Percentiles rank a stretch among this genome's conserved stretches.
These are phyloP conservation scores for Brachionus paranguensis DNA, from an alignment of 1,140 invertebrate species.

Conservation along the genomic window DNA sequence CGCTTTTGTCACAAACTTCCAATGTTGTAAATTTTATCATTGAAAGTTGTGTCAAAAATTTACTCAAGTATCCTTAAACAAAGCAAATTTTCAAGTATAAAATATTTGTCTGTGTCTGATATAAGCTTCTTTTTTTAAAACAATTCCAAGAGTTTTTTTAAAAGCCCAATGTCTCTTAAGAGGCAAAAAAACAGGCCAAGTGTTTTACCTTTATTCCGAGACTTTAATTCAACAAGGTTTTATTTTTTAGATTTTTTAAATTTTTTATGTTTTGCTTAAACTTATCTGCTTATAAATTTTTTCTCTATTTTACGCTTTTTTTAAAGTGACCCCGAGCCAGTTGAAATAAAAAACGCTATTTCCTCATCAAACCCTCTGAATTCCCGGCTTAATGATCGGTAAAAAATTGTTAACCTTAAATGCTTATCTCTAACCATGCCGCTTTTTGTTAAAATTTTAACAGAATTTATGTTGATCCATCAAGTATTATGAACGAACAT, in stretches of 20 bases:
- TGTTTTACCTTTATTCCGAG: background rate
- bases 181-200: background rate
- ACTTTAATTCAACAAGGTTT: background rate
- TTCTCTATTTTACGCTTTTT: background rate
- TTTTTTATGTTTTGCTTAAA: background rate
- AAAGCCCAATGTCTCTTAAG: background rate
- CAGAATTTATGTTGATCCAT: background rate
- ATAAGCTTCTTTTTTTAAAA: background rate
- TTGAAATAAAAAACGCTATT: conserved; percentile 27
- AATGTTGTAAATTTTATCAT: no score
- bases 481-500: background rate
- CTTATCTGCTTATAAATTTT: background rate
- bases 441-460: background rate
- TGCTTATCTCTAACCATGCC: background rate
- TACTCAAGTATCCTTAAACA: no score
- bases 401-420: background rate
- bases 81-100: no score
- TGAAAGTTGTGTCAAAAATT: no score
- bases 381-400: background rate
- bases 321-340: conserved; percentile 30
- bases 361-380: background rate
- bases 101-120: no score
- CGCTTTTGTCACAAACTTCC: no score
- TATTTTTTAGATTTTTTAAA: background rate
- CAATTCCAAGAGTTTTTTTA: no score